Conservation (phyloP, 2,888 invertebrate genomes). For the Phymatocera aterrima region DNA sequence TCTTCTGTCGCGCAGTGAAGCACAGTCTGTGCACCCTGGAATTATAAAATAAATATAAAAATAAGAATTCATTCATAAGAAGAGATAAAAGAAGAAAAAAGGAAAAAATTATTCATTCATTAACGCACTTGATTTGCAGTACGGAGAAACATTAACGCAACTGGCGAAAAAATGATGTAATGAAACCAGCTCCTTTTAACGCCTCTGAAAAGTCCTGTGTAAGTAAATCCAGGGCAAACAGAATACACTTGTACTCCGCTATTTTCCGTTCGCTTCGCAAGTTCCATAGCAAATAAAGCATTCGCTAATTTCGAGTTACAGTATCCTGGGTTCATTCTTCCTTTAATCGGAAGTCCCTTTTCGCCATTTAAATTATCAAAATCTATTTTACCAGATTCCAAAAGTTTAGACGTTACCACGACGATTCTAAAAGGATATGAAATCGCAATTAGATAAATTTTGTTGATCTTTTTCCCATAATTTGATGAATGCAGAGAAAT, state of each 20-base stretch:
- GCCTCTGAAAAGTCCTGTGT: constrained; percentile 85
- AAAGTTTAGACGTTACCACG: constrained; percentile 83
- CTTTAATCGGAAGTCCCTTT: constrained; percentile 73
- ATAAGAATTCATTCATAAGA: constrained; percentile 26
- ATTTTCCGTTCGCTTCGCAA: constrained; percentile 78
- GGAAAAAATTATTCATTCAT: not conserved
- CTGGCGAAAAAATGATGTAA: constrained; percentile 82
- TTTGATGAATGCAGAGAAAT: too few relatives aligned
- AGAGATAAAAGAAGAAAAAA: constrained; percentile 38
- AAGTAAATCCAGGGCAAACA: constrained; percentile 88
- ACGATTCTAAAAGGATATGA: constrained; percentile 82
- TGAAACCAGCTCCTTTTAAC: constrained; percentile 82
- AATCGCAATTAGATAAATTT: not conserved
- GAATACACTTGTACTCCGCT: constrained; percentile 81
- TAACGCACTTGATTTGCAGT: constrained; percentile 82
- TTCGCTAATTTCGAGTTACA: constrained; percentile 88
- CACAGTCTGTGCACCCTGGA: constrained; percentile 88
- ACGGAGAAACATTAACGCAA: constrained; percentile 84
- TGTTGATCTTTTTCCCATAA: too few relatives aligned
- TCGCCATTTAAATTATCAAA: constrained; percentile 82
- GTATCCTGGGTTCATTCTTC: constrained; percentile 80
- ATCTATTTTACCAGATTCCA: constrained; percentile 82
- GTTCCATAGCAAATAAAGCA: constrained; percentile 82
- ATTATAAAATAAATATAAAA: constrained; percentile 51
- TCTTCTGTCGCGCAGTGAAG: constrained; percentile 86